Percentiles rank a stretch among this genome's conserved stretches.
Evolutionary conservation across 2,797 vertebrate genomes (phyloP).

Genomic region (Geotrypetes seraphini): DNA sequence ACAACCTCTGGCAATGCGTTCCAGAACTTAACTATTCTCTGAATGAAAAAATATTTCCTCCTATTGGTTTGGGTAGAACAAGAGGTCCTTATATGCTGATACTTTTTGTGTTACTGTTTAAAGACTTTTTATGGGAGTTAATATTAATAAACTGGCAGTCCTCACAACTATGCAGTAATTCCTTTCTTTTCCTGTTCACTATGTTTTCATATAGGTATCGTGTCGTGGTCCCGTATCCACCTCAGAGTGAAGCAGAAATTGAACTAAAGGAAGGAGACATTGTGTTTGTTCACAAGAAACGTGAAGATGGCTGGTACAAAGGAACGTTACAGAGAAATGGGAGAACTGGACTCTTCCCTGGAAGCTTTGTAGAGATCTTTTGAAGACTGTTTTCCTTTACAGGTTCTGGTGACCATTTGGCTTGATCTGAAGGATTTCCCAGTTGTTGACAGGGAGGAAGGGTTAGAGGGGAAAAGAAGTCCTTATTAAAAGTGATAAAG

Average conservation of each 20-base stretch:
- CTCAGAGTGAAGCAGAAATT: constrained; percentile 65
- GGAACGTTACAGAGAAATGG: constrained; percentile 65
- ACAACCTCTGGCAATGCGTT: too few species aligned
- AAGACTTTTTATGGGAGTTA: too few species aligned
- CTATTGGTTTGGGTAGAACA: too few species aligned
- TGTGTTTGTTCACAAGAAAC: constrained; percentile 70
- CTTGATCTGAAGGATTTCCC: constrained; percentile 12
- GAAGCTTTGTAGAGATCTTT: constrained; percentile 73
- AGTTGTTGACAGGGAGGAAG: neutral
- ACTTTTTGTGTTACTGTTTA: too few species aligned
- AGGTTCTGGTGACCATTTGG: neutral
- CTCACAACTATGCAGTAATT: too few species aligned
- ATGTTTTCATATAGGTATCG: constrained; percentile 60
- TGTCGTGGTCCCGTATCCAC: constrained; percentile 63
- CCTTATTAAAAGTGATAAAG: constrained; percentile 6
- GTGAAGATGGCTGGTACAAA: constrained; percentile 71
- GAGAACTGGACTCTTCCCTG: constrained; percentile 64
- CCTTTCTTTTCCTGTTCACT: too few species aligned
- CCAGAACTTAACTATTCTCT: too few species aligned
- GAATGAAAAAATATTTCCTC: too few species aligned
- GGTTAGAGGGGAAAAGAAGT: neutral
- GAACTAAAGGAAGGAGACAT: constrained; percentile 70
- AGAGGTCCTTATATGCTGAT: too few species aligned
- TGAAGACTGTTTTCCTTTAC: constrained; percentile 22
- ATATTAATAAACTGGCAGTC: too few species aligned